Evolutionary conservation across 1,140 invertebrate genomes (phyloP), one percentile per base, ranked within the genome.

Genomic region (Caenorhabditis tropicalis): DNA sequence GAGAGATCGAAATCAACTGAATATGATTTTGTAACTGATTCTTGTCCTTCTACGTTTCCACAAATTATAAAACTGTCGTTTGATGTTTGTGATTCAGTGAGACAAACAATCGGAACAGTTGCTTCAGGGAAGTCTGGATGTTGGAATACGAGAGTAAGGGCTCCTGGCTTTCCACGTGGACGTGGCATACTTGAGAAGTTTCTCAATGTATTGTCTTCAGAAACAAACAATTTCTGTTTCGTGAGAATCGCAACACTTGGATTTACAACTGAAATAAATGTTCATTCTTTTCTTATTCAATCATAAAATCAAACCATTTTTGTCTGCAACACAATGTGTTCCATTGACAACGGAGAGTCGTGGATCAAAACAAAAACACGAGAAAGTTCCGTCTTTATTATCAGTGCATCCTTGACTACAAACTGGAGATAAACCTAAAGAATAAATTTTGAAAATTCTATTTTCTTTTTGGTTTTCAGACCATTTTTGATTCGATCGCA

Each of bases 401-500:
- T 81, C 79, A 7, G 48, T 81, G 24, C 79, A 81, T 15, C 21
- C 79, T 81, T 81, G 79, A 33, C 33, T 39, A 36, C 79, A 81
- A n/a, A 53, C 79, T 2, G 79, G 79, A 10, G 21, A 24, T n/a
- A 81, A 48, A 16, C 65, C 65, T 74, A n/a, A 39, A 74, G 24
- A 27, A 43, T n/a, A n/a, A n/a, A n/a, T n/a, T n/a, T 51, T 46
- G 43, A 16, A 9, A 46, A 12, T 12, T 0, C 0, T 46, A 16
- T 46, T 46, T 16, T 46, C 43, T 46, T 46, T 16, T 46, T 53
- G 16, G 6, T n/a, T n/a, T n/a, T n/a, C n/a, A n/a, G n/a, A 43
- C 79, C 79, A 81, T 56, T 51, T 33, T 81, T 56, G 0, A 53
- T 1, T 49, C 48, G 29, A n/a, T 33, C 48, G 31, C 79, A 81